A percentile compares a stretch with the other conserved stretches of the same genome.
phyloP scores from a whole-genome alignment of 2,888 invertebrate species.

The Athripsodes cinereus region DNA sequence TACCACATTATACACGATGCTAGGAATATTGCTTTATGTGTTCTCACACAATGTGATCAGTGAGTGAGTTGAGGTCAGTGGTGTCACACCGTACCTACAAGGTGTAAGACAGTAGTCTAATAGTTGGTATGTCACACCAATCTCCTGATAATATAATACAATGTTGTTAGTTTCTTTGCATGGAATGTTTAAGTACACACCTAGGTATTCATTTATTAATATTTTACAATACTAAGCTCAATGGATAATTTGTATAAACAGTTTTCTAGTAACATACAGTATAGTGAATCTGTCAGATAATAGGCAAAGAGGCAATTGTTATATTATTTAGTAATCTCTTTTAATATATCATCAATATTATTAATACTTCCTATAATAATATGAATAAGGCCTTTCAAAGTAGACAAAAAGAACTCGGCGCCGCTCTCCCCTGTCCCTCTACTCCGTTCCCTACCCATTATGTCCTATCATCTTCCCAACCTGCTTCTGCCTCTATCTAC shows the following conservation, averaged over 20 bases:
- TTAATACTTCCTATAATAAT: constrained; percentile 22
- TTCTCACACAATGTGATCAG: too few relatives aligned
- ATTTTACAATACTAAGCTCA: constrained; percentile 28
- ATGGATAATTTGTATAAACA: constrained; percentile 28
- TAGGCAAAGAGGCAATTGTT: constrained; percentile 28
- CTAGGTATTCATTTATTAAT: constrained; percentile 20
- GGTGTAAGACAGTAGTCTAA: neutral
- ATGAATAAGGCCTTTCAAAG: constrained; percentile 28
- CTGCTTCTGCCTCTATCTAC: neutral
- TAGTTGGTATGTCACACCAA: too few relatives aligned
- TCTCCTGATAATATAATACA: constrained; percentile 21
- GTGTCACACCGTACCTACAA: neutral
- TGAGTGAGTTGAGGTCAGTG: too few relatives aligned
- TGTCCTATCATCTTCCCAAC: constrained; percentile 3
- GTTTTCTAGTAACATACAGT: constrained; percentile 26
- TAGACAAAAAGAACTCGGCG: constrained; percentile 26
- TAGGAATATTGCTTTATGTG: neutral
- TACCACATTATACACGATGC: neutral
- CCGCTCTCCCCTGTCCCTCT: constrained; percentile 4
- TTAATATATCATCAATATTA: neutral
- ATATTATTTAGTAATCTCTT: constrained; percentile 7
- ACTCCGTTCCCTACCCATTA: constrained; percentile 2
- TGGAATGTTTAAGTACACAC: constrained; percentile 17
- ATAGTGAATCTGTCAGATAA: constrained; percentile 27
- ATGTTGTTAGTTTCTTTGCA: constrained; percentile 7